Conservation (phyloP, 2,888 invertebrate species). For the Oxystoma pomonae region DNA sequence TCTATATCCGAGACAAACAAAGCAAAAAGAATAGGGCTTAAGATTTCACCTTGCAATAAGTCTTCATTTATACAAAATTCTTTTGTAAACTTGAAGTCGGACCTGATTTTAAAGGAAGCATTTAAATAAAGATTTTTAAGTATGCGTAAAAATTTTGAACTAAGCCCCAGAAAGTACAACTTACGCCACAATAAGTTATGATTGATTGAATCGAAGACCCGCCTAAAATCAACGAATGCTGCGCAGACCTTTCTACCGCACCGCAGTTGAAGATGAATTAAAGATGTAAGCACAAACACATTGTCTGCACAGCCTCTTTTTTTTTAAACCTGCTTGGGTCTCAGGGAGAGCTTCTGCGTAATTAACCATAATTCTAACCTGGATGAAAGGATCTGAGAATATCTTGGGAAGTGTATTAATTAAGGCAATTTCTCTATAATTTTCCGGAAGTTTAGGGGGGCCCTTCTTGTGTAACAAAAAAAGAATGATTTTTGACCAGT, state of each 20-base stretch:
- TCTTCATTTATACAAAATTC: not conserved
- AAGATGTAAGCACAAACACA: not conserved
- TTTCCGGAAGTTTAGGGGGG: too few species aligned
- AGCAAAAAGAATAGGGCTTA: not conserved
- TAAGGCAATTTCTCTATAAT: too few species aligned
- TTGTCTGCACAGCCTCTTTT: not conserved
- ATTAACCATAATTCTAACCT: not conserved
- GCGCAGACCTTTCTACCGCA: not conserved
- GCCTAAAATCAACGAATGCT: not conserved
- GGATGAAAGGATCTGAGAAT: too few species aligned
- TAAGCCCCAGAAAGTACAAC: not conserved
- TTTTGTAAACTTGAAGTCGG: not conserved
- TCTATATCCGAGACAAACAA: not conserved
- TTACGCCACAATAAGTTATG: not conserved
- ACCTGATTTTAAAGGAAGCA: not conserved
- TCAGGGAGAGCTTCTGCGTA: not conserved
- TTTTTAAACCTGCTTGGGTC: not conserved
- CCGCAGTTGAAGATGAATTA: too few species aligned
- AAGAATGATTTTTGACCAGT: not conserved
- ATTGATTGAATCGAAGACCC: not conserved
- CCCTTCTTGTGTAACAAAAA: too few species aligned
- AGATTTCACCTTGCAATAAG: not conserved
- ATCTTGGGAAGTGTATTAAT: too few species aligned
- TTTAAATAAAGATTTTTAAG: not conserved
- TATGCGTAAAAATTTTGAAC: not conserved